Conservation (phyloP, 1,140 invertebrate genomes). For the Solenopsis fugax region DNA sequence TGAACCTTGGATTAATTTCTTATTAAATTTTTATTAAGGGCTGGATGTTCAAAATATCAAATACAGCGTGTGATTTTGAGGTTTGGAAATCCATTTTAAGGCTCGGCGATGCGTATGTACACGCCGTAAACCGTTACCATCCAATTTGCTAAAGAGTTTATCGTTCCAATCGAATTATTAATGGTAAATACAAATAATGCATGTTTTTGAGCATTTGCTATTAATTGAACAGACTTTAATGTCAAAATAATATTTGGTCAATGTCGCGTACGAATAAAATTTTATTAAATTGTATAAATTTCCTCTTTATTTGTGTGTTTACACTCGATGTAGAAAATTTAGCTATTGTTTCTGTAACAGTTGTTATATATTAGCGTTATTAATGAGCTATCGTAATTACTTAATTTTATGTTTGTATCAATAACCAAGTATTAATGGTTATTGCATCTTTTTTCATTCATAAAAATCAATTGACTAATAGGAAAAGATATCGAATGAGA, state of each 20-base stretch:
- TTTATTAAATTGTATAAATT: constrained; percentile 27
- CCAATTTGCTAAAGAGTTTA: constrained; percentile 56
- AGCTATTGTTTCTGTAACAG: background rate
- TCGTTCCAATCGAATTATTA: constrained; percentile 51
- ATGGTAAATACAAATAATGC: constrained; percentile 23
- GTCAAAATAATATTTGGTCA: constrained; percentile 17
- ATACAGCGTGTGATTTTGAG: constrained; percentile 2
- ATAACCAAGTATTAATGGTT: background rate
- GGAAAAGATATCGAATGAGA: background rate
- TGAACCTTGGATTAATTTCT: background rate
- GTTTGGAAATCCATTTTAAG: constrained; percentile 37
- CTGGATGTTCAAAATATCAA: background rate
- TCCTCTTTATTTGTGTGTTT: constrained; percentile 15
- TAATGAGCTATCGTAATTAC: background rate
- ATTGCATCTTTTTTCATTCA: background rate
- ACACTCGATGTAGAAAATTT: background rate
- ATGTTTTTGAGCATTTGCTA: constrained; percentile 29
- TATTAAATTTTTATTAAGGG: background rate
- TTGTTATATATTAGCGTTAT: background rate
- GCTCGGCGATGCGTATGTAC: background rate
- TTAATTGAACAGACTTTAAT: constrained; percentile 38
- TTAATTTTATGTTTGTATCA: background rate
- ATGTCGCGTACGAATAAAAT: background rate
- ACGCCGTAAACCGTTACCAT: constrained; percentile 30
- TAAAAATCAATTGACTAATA: background rate